Conservation (phyloP, 2,113 vertebrate genomes). For the Eolophus roseicapilla region DNA sequence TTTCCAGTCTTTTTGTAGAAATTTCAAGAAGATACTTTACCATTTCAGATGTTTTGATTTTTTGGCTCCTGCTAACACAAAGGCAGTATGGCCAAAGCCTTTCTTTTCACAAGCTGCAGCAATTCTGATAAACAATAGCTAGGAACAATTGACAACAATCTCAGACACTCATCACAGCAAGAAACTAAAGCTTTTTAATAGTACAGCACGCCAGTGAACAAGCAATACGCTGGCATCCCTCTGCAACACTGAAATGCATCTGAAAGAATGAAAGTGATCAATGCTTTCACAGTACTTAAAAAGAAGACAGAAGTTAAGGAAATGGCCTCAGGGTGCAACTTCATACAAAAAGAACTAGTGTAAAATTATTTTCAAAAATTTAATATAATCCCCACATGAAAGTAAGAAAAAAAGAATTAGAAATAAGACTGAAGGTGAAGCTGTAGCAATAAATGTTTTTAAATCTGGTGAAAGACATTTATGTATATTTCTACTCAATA, state of each 20-base stretch:
- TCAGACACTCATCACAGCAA: not conserved
- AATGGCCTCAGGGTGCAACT: not conserved
- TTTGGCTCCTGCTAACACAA: not conserved
- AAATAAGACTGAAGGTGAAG: slow-evolving; percentile 52
- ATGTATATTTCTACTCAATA: slow-evolving; percentile 33
- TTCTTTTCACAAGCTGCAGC: not conserved
- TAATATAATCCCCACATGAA: not conserved
- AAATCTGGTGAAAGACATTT: slow-evolving; percentile 6
- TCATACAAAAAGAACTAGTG: not conserved
- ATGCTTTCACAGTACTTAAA: not conserved
- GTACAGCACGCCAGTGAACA: not conserved
- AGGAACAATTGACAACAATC: not conserved
- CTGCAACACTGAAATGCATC: not conserved
- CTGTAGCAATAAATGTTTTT: slow-evolving; percentile 60
- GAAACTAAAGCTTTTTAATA: not conserved
- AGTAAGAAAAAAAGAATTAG: slow-evolving; percentile 8
- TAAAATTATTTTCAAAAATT: not conserved
- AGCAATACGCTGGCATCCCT: not conserved
- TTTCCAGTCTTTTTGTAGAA: not conserved
- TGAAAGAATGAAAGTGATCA: not conserved
- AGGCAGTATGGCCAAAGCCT: not conserved
- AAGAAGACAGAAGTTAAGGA: not conserved
- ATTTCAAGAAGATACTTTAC: not conserved
- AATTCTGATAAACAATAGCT: slow-evolving; percentile 9
- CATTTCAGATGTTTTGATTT: not conserved